Base-by-base conservation (phyloP, 2,113 vertebrate species). In the Herpetotheres cachinnans region DNA sequence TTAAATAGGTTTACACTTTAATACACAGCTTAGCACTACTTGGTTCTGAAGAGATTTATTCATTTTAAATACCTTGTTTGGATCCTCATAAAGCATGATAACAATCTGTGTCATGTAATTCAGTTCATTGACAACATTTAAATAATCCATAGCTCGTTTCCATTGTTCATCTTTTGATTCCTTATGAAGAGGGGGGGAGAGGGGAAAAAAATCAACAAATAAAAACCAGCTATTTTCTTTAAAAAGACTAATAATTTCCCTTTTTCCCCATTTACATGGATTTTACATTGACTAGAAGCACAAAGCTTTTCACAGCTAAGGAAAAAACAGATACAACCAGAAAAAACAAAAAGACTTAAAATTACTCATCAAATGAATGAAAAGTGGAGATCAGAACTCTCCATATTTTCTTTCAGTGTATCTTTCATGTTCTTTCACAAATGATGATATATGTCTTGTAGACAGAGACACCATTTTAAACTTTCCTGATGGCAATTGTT, bases 81-180 rank as follows among this genome's bases (percentile, higher is more conserved):
- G 99, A 95, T 99, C 99, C 82, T 99, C 99, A 94, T 99, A 99
- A 29, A 99, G 98, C 99, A 99, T 99, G 95, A 99, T 99, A 58
- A 99, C 99, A 96, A 99, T 99, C 97, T 99, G 99, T 22, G 99
- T 99, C 99, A 99, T 99, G 96, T 99, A 99, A 98, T 99, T 99
- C 76, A 99, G 98, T 90, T 99, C 99, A 96, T 97, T 99, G 88
- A 99, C 99, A 93, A 99, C 97, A 91, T 98, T 99, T 56, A 99
- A 98, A 91, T 99, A 99, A 95, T 99, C 99, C 99, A 99, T 99
- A 82, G 99, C 99, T 95, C 99, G 98, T 96, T 98, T 99, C 99
- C 99, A 99, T 67, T 99, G 99, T 54, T 99, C 99, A 95, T 99
- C 99, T 97, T 99, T 99, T 77, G 98, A 98, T 76, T 99, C 99